phyloP scores from a whole-genome alignment of 2,113 vertebrate genomes.

The Ifrita kowaldi region DNA sequence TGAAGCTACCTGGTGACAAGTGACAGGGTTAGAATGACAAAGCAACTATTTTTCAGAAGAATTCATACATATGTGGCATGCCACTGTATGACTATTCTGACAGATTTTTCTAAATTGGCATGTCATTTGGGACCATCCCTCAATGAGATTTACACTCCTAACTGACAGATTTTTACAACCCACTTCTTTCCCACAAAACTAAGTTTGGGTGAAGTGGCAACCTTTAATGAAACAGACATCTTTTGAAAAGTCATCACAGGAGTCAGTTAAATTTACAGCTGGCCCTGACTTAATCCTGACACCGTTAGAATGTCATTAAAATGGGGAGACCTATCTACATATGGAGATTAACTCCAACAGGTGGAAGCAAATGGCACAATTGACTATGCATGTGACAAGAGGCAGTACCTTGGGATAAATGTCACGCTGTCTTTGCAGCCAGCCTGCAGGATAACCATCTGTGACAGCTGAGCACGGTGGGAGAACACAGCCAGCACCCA shows the following conservation, averaged over 20 bases:
- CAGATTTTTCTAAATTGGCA: background rate
- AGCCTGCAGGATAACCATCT: background rate
- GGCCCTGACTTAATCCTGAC: background rate
- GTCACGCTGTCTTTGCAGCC: background rate
- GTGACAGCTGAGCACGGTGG: fast-evolving
- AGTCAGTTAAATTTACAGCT: background rate
- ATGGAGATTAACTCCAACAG: background rate
- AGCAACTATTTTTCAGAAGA: background rate
- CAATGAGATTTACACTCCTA: background rate
- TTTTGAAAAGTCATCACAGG: background rate
- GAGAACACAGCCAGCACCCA: background rate
- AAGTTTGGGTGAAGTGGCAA: background rate
- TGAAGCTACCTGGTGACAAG: background rate
- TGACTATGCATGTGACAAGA: background rate
- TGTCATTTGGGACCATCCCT: background rate
- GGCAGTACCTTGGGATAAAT: background rate
- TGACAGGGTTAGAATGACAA: background rate
- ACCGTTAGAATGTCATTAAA: background rate
- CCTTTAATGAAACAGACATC: background rate
- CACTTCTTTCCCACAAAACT: background rate
- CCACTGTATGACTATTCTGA: background rate
- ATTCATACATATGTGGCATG: background rate
- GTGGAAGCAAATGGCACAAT: background rate
- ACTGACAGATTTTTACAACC: background rate
- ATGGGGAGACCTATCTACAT: background rate